These are phyloP conservation scores for Galaxea fascicularis DNA, from an alignment of 92 coral and sea anemone species.

Conservation along the genomic window DNA sequence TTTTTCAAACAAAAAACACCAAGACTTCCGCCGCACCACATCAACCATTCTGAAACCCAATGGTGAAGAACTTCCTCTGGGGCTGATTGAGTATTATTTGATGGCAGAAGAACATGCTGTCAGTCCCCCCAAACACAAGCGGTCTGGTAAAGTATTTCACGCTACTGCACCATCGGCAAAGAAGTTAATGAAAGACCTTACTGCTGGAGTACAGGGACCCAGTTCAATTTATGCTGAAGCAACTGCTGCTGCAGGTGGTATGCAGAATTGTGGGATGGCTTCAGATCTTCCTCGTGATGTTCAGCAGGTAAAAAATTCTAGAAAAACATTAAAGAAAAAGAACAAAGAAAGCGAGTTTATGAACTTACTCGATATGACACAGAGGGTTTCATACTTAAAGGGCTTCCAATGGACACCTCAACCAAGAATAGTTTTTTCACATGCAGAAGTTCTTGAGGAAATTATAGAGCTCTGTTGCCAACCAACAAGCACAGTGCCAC, in stretches of 20 bases:
- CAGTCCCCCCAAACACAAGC: not conserved
- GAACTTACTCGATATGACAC: conserved; percentile 18
- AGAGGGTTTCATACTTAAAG: conserved; percentile 14
- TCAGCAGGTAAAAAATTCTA: conserved; percentile 38
- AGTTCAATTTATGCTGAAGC: conserved; percentile 22
- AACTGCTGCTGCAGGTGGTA: conserved; percentile 28
- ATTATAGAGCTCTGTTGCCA: conserved; percentile 32
- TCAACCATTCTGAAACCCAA: conserved; percentile 1
- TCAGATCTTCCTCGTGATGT: conserved; percentile 51
- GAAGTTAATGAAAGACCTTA: conserved; percentile 26
- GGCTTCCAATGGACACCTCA: conserved; percentile 53
- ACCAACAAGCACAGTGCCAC: conserved; percentile 24
- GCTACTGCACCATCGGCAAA: conserved; percentile 46
- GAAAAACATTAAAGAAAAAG: conserved; percentile 24
- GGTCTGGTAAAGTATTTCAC: conserved; percentile 21
- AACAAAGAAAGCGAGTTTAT: conserved; percentile 21
- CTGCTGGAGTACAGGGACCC: conserved; percentile 18
- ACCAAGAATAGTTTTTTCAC: conserved; percentile 40
- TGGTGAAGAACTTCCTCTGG: conserved; percentile 12
- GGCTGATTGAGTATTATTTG: conserved; percentile 1
- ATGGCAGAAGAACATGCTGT: conserved; percentile 13
- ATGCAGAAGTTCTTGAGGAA: conserved; percentile 23
- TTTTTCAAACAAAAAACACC: not conserved
- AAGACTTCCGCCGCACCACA: conserved; percentile 37
- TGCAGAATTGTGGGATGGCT: conserved; percentile 7